phyloP scores from a whole-genome alignment of 2,888 invertebrate genomes.

The Pegoplata infirma region DNA sequence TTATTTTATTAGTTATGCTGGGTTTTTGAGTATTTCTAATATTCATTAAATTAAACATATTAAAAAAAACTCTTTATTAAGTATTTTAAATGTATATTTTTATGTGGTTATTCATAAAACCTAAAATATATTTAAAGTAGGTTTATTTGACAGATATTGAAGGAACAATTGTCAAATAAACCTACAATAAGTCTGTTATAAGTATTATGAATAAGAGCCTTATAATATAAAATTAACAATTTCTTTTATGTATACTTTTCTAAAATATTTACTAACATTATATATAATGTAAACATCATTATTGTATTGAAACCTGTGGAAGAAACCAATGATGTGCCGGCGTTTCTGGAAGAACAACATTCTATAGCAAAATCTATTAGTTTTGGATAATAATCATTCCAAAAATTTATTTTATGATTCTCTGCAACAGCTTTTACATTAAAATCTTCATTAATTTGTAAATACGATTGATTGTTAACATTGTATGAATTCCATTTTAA shows the following conservation, averaged over 20 bases:
- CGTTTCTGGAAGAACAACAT: slow-evolving; percentile 80
- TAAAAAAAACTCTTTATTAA: no score
- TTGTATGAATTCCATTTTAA: slow-evolving; percentile 87
- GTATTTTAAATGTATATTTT: neutral
- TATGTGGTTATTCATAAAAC: no score
- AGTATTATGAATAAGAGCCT: no score
- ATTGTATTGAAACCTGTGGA: slow-evolving; percentile 47
- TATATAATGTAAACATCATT: slow-evolving; percentile 38
- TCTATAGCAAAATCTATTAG: slow-evolving; percentile 85
- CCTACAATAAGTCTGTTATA: no score
- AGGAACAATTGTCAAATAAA: no score
- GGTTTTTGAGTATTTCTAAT: no score
- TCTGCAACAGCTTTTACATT: slow-evolving; percentile 87
- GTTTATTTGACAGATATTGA: no score
- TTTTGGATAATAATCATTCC: slow-evolving; percentile 90
- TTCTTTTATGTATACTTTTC: slow-evolving; percentile 9
- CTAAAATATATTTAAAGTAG: no score
- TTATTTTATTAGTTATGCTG: no score
- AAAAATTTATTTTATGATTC: slow-evolving; percentile 88
- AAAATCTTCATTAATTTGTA: slow-evolving; percentile 87
- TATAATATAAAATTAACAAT: slow-evolving; percentile 39
- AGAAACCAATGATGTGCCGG: slow-evolving; percentile 27
- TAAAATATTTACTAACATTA: slow-evolving; percentile 24
- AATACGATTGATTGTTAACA: slow-evolving; percentile 83
- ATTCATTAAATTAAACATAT: no score